A percentile compares a stretch with the other conserved stretches of the same genome.
Conservation (phyloP, 2,888 invertebrate genomes). For the Nymphalis urticae region DNA sequence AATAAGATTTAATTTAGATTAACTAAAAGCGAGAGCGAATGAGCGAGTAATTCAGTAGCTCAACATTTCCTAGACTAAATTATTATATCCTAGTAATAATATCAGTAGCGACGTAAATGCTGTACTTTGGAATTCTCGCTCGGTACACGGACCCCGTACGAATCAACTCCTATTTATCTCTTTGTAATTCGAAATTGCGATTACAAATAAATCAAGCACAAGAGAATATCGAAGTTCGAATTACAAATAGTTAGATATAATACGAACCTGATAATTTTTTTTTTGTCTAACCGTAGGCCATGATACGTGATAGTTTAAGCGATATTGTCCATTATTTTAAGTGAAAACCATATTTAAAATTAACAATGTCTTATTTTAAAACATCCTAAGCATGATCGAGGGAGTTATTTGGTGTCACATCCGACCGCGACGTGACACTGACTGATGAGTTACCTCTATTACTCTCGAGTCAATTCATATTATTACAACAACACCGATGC, state of each 20-base stretch:
- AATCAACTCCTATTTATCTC: conserved; percentile 25
- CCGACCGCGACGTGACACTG: conserved; percentile 26
- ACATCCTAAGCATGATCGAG: conserved; percentile 51
- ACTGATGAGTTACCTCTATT: conserved; percentile 14
- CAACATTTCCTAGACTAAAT: too few species aligned
- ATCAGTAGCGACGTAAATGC: conserved; percentile 8
- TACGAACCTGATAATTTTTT: conserved; percentile 16
- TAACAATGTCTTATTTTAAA: conserved; percentile 38
- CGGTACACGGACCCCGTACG: conserved; percentile 17
- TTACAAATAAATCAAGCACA: conserved; percentile 43
- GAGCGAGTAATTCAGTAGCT: too few species aligned
- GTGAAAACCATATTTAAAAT: conserved; percentile 33
- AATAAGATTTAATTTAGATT: too few species aligned
- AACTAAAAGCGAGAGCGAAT: too few species aligned
- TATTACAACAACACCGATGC: conserved; percentile 17
- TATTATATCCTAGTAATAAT: too few species aligned
- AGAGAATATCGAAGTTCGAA: conserved; percentile 15
- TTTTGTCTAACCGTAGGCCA: conserved; percentile 41
- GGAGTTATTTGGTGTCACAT: conserved; percentile 41
- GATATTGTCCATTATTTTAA: conserved; percentile 46
- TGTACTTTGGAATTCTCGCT: neutral
- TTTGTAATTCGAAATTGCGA: conserved; percentile 27
- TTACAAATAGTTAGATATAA: conserved; percentile 27
- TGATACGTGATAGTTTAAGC: conserved; percentile 41
- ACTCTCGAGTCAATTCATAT: conserved; percentile 9